phyloP scores from a whole-genome alignment of 2,113 vertebrate species.

The Serinus canaria region DNA sequence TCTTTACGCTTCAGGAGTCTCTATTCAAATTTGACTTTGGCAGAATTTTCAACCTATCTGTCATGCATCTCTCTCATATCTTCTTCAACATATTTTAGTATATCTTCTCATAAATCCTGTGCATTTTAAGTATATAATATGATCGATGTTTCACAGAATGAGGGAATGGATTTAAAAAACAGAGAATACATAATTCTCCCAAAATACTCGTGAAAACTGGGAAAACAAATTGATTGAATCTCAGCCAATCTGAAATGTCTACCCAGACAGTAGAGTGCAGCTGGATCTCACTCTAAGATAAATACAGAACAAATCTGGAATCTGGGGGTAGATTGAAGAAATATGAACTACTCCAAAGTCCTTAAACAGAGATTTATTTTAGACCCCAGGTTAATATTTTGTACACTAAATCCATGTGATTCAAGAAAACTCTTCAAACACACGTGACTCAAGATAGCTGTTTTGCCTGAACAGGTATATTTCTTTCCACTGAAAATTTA shows the following conservation, averaged over 20 bases:
- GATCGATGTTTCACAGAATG: not conserved
- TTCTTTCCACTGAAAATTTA: not conserved
- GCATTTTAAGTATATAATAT: not conserved
- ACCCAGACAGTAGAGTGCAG: not conserved
- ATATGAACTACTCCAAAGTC: not conserved
- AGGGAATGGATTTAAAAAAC: not conserved
- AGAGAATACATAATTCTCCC: not conserved
- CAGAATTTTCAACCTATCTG: not conserved
- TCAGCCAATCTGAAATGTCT: not conserved
- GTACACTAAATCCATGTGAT: not conserved
- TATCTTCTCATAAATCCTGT: not conserved
- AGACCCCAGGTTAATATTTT: not conserved
- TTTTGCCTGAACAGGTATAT: not conserved
- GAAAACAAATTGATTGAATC: not conserved
- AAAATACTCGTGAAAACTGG: not conserved
- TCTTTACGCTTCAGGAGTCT: not conserved
- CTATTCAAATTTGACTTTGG: not conserved
- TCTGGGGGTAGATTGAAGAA: not conserved
- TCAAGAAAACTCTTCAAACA: not conserved
- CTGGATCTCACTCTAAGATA: not conserved
- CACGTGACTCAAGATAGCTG: not conserved
- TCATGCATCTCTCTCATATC: not conserved
- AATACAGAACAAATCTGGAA: not conserved
- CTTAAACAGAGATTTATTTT: not conserved
- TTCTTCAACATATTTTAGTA: not conserved